phyloP scores from a whole-genome alignment of 2,888 invertebrate genomes.

The Phrixothrix hirtus region DNA sequence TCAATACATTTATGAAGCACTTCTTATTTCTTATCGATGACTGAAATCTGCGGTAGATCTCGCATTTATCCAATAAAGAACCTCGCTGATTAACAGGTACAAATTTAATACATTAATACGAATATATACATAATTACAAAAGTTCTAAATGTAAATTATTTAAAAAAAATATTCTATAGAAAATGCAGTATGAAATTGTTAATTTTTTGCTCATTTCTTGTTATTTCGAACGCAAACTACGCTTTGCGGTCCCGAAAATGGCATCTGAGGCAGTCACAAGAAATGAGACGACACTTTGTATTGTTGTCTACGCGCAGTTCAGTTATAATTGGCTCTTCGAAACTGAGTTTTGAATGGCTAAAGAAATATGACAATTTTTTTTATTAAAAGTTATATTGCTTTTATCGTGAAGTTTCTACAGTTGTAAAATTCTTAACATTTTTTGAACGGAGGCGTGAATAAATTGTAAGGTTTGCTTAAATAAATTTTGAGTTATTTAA shows the following conservation, averaged over 20 bases:
- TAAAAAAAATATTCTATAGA: constrained; percentile 1
- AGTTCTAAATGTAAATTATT: background rate
- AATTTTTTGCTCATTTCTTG: constrained; percentile 26
- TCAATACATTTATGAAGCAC: constrained; percentile 55
- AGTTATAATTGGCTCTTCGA: constrained; percentile 44
- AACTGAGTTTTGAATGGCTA: constrained; percentile 32
- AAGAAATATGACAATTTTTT: constrained; percentile 33
- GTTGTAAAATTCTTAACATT: too few relatives aligned
- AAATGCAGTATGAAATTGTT: constrained; percentile 21
- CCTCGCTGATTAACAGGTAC: too few relatives aligned
- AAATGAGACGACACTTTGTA: constrained; percentile 43
- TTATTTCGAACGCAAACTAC: constrained; percentile 29
- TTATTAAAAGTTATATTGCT: constrained; percentile 9
- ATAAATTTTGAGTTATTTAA: too few relatives aligned
- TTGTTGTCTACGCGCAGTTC: constrained; percentile 43
- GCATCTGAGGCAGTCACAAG: constrained; percentile 41
- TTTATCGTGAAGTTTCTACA: constrained; percentile 1
- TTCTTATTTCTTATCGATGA: constrained; percentile 51
- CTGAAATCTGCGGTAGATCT: constrained; percentile 50
- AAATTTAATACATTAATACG: too few relatives aligned
- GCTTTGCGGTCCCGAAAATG: constrained; percentile 46
- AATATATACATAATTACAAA: too few relatives aligned
- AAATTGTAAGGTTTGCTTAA: too few relatives aligned
- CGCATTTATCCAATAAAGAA: constrained; percentile 12
- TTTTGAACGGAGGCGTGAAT: background rate